These are phyloP conservation scores for Caprella mutica DNA, from an alignment of 2,888 invertebrate species.

Conservation along the genomic window DNA sequence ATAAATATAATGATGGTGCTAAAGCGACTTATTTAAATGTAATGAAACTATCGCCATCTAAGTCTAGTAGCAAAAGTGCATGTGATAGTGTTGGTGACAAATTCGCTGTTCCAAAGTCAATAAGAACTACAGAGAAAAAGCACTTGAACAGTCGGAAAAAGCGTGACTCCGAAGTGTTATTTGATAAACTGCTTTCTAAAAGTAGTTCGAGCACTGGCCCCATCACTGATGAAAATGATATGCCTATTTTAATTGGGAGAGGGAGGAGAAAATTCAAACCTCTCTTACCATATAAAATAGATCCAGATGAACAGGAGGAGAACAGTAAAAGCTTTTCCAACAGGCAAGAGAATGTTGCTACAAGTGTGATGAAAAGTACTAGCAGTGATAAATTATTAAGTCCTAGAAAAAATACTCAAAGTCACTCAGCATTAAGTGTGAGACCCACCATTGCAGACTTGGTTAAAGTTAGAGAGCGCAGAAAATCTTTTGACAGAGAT, in stretches of 20 bases:
- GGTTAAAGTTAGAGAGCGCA: constrained; percentile 29
- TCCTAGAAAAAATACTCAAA: no score
- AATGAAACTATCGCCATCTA: neutral
- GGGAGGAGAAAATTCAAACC: constrained; percentile 4
- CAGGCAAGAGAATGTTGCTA: no score
- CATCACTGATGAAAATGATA: neutral
- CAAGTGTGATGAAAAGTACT: no score
- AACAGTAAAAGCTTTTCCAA: neutral
- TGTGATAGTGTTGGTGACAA: neutral
- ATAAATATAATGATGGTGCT: neutral
- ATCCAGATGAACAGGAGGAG: neutral
- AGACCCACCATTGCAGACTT: constrained; percentile 31
- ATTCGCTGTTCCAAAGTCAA: no score
- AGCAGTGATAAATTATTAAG: no score
- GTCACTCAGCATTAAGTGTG: no score
- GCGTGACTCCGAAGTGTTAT: neutral
- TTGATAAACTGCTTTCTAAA: neutral
- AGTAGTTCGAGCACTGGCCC: neutral
- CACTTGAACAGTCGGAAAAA: no score
- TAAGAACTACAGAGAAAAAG: no score
- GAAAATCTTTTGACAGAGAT: constrained; percentile 28
- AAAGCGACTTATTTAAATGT: neutral
- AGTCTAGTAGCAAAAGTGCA: neutral
- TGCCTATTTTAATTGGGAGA: constrained; percentile 3
- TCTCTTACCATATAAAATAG: neutral